Conservation (phyloP, 2,797 vertebrate species). For the Triplophysa yarkandensis region DNA sequence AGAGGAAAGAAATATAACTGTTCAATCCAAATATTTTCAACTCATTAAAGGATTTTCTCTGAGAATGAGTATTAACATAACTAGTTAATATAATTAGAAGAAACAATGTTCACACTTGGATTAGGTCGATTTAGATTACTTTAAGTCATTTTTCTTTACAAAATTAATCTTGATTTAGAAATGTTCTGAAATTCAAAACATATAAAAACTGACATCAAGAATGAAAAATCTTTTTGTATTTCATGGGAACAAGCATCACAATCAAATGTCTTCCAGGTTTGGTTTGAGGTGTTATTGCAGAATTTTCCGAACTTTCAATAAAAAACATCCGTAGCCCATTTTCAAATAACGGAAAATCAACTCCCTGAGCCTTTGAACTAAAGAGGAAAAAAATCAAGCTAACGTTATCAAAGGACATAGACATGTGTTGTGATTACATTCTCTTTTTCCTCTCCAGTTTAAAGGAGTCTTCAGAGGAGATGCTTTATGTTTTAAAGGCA, state of each 20-base stretch:
- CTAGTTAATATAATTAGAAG: no score
- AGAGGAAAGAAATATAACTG: conserved; percentile 34
- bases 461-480: conserved; percentile 65
- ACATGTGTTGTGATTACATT: conserved; percentile 59
- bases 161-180: no score
- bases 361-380: conserved; percentile 13
- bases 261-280: neutral
- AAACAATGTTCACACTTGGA: no score
- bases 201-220: no score
- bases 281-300: neutral
- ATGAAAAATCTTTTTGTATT: no score
- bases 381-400: no score
- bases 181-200: no score
- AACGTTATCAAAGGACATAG: conserved; percentile 37
- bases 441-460: conserved; percentile 58
- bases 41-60: no score
- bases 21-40: neutral
- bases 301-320: conserved; percentile 25
- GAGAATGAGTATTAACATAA: no score
- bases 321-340: neutral
- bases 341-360: neutral
- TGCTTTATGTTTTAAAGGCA: conserved; percentile 60
- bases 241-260: no score
- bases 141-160: no score
- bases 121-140: no score